phyloP scores from a whole-genome alignment of 2,113 vertebrate species.

The Rhinopomastus cyanomelas region DNA sequence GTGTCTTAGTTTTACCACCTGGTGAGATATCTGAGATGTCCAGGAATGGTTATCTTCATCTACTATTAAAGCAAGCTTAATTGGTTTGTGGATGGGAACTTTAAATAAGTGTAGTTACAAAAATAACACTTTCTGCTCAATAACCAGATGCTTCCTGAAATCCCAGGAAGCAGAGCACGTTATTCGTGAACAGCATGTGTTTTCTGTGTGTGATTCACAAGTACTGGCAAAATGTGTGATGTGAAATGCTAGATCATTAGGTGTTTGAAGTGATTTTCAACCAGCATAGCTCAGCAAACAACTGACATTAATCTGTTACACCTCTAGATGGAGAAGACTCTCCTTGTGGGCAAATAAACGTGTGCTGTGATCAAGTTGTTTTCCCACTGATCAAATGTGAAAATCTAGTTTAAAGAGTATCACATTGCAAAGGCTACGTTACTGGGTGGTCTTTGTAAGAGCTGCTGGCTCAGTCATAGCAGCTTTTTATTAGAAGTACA shows the following conservation, averaged over 20 bases:
- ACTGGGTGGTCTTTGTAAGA: neutral
- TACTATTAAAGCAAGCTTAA: neutral
- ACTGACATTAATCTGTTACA: neutral
- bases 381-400: neutral
- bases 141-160: neutral
- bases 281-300: neutral
- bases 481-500: neutral
- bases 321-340: neutral
- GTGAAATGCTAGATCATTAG: neutral
- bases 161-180: neutral
- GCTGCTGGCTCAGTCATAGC: neutral
- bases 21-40: neutral
- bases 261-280: neutral
- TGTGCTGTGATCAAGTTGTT: neutral
- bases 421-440: neutral
- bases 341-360: neutral
- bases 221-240: neutral
- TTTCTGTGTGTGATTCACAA: neutral
- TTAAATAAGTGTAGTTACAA: neutral
- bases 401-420: neutral
- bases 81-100: neutral
- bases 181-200: neutral
- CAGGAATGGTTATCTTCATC: neutral
- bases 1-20: neutral
- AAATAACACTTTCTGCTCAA: neutral